These are phyloP conservation scores for Caenorhabditis uteleia DNA, from an alignment of 2,888 invertebrate species.

Conservation along the genomic window DNA sequence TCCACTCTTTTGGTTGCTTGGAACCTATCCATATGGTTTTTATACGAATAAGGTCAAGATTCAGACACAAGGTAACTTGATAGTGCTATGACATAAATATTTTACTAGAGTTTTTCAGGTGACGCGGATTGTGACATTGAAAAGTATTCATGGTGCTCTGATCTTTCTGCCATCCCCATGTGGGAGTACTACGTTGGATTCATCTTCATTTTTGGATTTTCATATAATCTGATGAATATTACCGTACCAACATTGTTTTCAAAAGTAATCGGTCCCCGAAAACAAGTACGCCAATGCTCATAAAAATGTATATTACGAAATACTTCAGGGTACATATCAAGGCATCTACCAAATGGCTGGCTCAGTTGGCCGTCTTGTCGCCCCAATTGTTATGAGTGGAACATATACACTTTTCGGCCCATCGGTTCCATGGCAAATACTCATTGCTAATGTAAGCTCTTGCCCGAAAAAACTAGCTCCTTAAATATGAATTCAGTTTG, in stretches of 20 bases:
- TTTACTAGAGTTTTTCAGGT: constrained; percentile 10
- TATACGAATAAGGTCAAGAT: constrained; percentile 18
- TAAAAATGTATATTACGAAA: too few relatives aligned
- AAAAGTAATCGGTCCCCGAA: constrained; percentile 42
- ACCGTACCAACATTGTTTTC: constrained; percentile 42
- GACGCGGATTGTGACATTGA: constrained; percentile 35
- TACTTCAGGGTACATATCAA: constrained; percentile 47
- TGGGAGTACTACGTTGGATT: constrained; percentile 40
- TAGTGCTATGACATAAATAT: background rate
- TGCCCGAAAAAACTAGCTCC: background rate
- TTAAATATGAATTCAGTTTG: constrained; percentile 10
- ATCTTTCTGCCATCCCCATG: constrained; percentile 9
- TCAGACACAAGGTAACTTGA: constrained; percentile 11
- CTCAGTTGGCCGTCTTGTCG: constrained; percentile 28
- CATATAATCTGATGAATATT: constrained; percentile 39
- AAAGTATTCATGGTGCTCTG: constrained; percentile 38
- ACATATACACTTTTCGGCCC: constrained; percentile 28
- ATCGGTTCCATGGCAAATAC: constrained; percentile 25
- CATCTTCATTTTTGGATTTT: constrained; percentile 41
- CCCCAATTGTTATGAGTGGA: constrained; percentile 32
- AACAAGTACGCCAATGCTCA: too few relatives aligned
- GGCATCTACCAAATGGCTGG: constrained; percentile 49
- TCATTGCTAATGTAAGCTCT: constrained; percentile 17
- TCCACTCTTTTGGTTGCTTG: constrained; percentile 14
- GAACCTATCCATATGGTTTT: constrained; percentile 25